Conservation (phyloP, 2,113 vertebrate genomes). For the Lasiurus cinereus region DNA sequence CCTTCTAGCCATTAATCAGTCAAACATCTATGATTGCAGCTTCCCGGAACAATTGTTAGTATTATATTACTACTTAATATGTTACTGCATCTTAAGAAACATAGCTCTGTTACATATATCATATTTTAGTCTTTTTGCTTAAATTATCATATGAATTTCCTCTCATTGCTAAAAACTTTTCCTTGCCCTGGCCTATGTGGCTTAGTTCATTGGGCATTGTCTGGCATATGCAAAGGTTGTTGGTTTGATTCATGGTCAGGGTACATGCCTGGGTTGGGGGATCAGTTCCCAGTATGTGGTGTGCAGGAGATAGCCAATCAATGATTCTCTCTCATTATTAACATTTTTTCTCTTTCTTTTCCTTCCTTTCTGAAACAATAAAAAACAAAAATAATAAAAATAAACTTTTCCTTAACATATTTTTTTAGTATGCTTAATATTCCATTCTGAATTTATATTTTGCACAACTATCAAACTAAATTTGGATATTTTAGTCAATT, state of each 20-base stretch:
- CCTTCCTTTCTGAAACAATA: no score
- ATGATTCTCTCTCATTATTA: no score
- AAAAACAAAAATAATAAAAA: no score
- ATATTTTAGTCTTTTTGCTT: background rate
- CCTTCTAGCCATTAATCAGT: background rate
- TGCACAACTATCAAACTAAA: background rate
- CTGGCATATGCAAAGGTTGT: no score
- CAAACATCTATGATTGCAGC: background rate
- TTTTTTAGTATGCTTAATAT: slow-evolving; percentile 37
- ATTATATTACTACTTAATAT: background rate
- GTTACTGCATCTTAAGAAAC: background rate
- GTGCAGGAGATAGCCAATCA: no score
- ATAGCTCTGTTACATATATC: background rate
- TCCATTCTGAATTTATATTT: slow-evolving; percentile 34
- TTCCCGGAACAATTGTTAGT: background rate
- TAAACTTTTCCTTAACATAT: background rate
- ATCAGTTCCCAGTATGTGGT: no score
- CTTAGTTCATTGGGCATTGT: no score
- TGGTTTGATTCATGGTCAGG: no score
- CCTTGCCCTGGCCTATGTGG: no score
- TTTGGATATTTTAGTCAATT: slow-evolving; percentile 59
- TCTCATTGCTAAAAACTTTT: slow-evolving; percentile 8
- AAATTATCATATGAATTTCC: background rate
- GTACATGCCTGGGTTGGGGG: no score
- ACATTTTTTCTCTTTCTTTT: no score